These are phyloP conservation scores for Carlito syrichta DNA, from an alignment of 2,113 vertebrate genomes.

Conservation along the genomic window DNA sequence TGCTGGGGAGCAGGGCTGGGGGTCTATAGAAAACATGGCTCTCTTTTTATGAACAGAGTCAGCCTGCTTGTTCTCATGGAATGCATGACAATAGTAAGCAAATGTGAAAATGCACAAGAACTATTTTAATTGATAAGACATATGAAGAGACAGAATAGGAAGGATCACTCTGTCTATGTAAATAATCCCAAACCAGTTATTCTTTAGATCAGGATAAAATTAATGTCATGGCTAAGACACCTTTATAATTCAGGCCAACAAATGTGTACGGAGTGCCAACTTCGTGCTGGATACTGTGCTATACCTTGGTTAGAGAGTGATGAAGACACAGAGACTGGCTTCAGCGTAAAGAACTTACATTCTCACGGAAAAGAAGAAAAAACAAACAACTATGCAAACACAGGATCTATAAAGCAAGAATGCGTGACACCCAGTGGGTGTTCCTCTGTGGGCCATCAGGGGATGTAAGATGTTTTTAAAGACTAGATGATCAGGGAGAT, in stretches of 20 bases:
- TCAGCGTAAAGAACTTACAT: background rate
- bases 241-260: background rate
- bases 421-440: no score
- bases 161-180: background rate
- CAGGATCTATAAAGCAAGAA: background rate
- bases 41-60: background rate
- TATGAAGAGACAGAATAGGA: background rate
- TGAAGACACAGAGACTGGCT: background rate
- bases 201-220: background rate
- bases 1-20: background rate
- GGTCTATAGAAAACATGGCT: background rate
- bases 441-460: background rate
- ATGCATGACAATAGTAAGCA: background rate
- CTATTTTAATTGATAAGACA: background rate
- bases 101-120: background rate
- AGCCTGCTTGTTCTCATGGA: background rate
- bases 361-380: background rate
- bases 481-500: background rate
- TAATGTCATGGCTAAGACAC: background rate
- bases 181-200: background rate
- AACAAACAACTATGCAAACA: background rate
- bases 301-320: background rate
- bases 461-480: background rate
- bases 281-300: background rate
- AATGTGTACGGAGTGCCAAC: background rate